Evolutionary conservation across 1,140 invertebrate species (phyloP).

Genomic region (Drosophila sp.): DNA sequence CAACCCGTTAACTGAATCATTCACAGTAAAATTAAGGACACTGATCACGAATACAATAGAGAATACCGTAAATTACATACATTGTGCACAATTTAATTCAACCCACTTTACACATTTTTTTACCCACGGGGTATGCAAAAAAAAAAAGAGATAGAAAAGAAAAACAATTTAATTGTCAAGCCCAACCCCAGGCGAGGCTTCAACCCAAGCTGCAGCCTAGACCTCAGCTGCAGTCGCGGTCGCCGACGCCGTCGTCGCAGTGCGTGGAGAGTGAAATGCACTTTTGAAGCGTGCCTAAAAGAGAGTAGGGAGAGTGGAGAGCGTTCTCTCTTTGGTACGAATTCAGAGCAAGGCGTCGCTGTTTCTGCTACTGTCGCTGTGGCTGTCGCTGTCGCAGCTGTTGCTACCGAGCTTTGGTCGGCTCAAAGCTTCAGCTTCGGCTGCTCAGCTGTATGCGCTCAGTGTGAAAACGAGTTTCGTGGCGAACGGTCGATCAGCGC

Average conservation of each 20-base stretch:
- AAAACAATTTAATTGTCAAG: constrained; percentile 43
- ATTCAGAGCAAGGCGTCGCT: neutral
- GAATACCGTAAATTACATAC: no score
- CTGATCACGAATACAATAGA: no score
- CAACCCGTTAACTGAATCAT: neutral
- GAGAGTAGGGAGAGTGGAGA: constrained; percentile 1
- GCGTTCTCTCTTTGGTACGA: constrained; percentile 39
- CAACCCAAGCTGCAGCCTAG: constrained; percentile 12
- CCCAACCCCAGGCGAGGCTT: constrained; percentile 23
- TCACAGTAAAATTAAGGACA: no score
- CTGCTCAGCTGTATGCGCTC: constrained; percentile 65
- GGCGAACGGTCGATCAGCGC: constrained; percentile 72
- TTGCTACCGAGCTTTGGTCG: constrained; percentile 40
- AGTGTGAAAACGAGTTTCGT: constrained; percentile 77
- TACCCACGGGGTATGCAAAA: constrained; percentile 2
- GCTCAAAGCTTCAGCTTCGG: constrained; percentile 50
- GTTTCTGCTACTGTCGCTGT: constrained; percentile 7
- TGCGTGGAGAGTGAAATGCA: constrained; percentile 46
- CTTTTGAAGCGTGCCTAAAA: constrained; percentile 41
- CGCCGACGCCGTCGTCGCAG: neutral
- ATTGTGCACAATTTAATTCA: neutral
- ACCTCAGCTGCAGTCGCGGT: constrained; percentile 2
- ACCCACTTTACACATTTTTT: constrained; percentile 5
- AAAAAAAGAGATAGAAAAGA: constrained; percentile 4
- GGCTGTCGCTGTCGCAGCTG: constrained; percentile 15